Evolutionary conservation across 2,797 vertebrate genomes (phyloP).

Genomic region (Enteromius afrohamiltoni): DNA sequence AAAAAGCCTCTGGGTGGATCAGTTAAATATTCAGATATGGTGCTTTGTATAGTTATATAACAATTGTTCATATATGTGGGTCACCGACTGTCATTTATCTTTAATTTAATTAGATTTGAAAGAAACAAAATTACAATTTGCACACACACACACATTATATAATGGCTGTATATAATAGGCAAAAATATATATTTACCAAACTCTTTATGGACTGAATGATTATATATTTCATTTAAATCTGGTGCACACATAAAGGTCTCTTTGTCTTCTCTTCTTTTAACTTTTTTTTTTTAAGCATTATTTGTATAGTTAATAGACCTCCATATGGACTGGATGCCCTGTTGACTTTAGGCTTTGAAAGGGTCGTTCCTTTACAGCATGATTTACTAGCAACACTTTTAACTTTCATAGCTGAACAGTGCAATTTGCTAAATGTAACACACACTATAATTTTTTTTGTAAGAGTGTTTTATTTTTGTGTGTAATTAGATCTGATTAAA

Average conservation of each 20-base stretch:
- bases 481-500: conserved; percentile 94
- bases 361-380: conserved; percentile 74
- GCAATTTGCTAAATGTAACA: conserved; percentile 86
- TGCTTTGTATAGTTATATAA: conserved; percentile 83
- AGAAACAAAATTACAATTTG: conserved; percentile 62
- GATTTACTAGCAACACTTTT: conserved; percentile 81
- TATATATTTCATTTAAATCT: conserved; percentile 71
- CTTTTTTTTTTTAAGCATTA: conserved; percentile 52
- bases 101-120: conserved; percentile 77
- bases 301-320: conserved; percentile 66
- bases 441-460: conserved; percentile 76
- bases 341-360: conserved; percentile 63
- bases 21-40: conserved; percentile 75
- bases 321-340: conserved; percentile 62
- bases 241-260: conserved; percentile 83
- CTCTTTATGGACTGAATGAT: conserved; percentile 60
- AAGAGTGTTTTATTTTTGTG: conserved; percentile 89
- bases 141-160: conserved; percentile 71
- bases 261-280: conserved; percentile 49
- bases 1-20: conserved; percentile 57
- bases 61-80: conserved; percentile 78
- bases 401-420: conserved; percentile 81
- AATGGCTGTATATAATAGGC: conserved; percentile 64
- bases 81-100: conserved; percentile 81
- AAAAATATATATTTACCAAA: conserved; percentile 65